Conservation (phyloP, 2,888 invertebrate species). For the Achlya flavicornis region DNA sequence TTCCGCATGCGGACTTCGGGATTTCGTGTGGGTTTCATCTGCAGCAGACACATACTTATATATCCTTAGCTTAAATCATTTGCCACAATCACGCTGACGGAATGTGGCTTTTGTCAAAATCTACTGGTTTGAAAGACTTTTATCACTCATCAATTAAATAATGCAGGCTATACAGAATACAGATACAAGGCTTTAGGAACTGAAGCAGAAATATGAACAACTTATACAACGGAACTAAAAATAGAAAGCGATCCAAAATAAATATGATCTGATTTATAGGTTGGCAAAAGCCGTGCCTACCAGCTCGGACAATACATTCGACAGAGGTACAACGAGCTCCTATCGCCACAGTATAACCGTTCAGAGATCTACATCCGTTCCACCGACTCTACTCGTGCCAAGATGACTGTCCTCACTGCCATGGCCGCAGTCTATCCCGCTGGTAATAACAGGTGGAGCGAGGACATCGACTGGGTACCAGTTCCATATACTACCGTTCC, state of each 20-base stretch:
- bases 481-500: constrained; percentile 54
- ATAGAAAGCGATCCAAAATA: not conserved
- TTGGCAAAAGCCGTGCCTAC: constrained; percentile 44
- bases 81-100: no score
- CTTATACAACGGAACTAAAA: no score
- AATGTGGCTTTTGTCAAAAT: no score
- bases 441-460: constrained; percentile 39
- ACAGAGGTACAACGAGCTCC: constrained; percentile 42
- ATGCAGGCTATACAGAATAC: no score
- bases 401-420: constrained; percentile 54
- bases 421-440: constrained; percentile 52
- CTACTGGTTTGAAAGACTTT: no score
- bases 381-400: constrained; percentile 55
- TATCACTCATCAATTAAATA: no score
- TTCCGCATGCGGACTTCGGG: no score
- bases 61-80: no score
- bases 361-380: constrained; percentile 60
- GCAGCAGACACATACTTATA: no score
- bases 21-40: no score
- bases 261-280: constrained; percentile 27
- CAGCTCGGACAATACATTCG: constrained; percentile 43
- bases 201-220: no score
- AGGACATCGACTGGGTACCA: constrained; percentile 48
- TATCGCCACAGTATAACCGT: constrained; percentile 47
- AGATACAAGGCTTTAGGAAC: no score